Conservation (phyloP, 2,888 invertebrate genomes). For the Phlogophora meticulosa region DNA sequence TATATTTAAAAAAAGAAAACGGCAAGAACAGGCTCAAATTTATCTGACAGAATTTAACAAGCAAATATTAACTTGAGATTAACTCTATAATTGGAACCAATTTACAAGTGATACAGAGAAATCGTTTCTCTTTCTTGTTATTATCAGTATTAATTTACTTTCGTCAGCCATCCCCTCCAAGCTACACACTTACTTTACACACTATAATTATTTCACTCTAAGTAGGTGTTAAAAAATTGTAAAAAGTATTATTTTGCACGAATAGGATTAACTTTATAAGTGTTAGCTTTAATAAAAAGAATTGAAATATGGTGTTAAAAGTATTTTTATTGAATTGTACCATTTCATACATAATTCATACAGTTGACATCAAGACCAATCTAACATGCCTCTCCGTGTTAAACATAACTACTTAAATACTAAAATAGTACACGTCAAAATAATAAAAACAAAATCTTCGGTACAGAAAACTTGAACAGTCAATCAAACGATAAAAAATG, state of each 20-base stretch:
- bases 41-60: neutral
- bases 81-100: slow-evolving; percentile 11
- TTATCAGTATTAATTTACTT: slow-evolving; percentile 39
- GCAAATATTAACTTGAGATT: neutral
- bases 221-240: slow-evolving; percentile 74
- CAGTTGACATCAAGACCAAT: neutral
- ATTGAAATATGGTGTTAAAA: slow-evolving; percentile 53
- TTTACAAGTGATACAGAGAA: slow-evolving; percentile 15
- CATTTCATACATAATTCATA: slow-evolving; percentile 17
- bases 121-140: slow-evolving; percentile 47
- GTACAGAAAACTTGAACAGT: slow-evolving; percentile 22
- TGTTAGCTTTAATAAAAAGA: slow-evolving; percentile 82
- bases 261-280: slow-evolving; percentile 84
- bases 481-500: slow-evolving; percentile 5
- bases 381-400: neutral
- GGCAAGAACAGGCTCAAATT: neutral
- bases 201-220: slow-evolving; percentile 66
- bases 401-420: slow-evolving; percentile 19
- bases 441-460: slow-evolving; percentile 1
- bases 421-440: slow-evolving; percentile 16
- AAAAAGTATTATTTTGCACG: slow-evolving; percentile 86
- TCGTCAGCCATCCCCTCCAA: slow-evolving; percentile 74
- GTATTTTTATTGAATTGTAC: slow-evolving; percentile 61
- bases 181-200: slow-evolving; percentile 61
- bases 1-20: neutral